Percentiles rank a stretch among this genome's conserved stretches.
Conservation (phyloP, 23 tunicate species). For the Halocynthia aurantium region DNA sequence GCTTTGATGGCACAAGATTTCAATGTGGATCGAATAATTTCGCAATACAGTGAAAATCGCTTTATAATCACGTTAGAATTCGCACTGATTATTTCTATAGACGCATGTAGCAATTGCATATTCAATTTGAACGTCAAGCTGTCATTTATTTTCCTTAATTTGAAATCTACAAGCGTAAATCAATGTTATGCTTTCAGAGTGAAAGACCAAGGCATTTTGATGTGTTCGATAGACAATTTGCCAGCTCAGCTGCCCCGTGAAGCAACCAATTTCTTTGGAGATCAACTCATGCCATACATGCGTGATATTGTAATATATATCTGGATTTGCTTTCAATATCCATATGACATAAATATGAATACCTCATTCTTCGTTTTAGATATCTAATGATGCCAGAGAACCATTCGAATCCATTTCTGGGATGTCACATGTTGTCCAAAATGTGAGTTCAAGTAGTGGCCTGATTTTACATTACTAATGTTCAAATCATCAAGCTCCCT, state of each 20-base stretch:
- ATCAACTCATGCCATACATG: conserved; percentile 85
- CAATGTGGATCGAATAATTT: too few species aligned
- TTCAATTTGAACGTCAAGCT: too few species aligned
- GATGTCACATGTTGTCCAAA: conserved; percentile 73
- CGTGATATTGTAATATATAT: conserved; percentile 59
- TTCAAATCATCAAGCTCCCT: too few species aligned
- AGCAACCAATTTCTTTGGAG: conserved; percentile 91
- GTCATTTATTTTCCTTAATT: too few species aligned
- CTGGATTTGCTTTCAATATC: background rate
- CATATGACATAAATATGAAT: too few species aligned
- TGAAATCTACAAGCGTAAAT: too few species aligned
- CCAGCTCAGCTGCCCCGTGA: conserved; percentile 98
- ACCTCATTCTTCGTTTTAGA: conserved; percentile 33
- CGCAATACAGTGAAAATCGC: too few species aligned
- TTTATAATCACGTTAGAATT: too few species aligned
- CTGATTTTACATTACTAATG: too few species aligned
- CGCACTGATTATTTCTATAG: too few species aligned
- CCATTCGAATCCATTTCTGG: conserved; percentile 29
- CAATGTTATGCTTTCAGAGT: conserved; percentile 21
- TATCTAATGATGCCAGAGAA: conserved; percentile 33
- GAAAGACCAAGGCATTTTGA: conserved; percentile 73
- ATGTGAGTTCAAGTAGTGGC: conserved; percentile 45
- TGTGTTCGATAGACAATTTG: conserved; percentile 95
- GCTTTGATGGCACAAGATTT: too few species aligned
- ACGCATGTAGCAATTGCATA: too few species aligned